A percentile compares a stretch with the other conserved stretches of the same genome.
phyloP scores from a whole-genome alignment of 2,113 vertebrate genomes.

The Sula dactylatra region DNA sequence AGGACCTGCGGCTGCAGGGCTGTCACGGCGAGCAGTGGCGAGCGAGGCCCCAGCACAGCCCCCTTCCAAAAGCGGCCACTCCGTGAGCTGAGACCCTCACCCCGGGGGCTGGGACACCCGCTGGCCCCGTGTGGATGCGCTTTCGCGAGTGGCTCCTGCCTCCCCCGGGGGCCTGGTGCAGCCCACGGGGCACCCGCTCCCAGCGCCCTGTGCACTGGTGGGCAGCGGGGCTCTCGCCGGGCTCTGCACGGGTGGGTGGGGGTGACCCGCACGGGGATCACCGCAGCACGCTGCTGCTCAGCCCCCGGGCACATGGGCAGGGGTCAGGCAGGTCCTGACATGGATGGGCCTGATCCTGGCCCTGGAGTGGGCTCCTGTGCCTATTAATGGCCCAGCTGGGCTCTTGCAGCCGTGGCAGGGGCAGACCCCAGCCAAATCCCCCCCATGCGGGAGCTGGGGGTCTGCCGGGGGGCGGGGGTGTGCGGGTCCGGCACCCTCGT shows the following conservation, averaged over 20 bases:
- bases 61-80: neutral
- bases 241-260: neutral
- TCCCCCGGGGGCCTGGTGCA: neutral
- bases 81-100: neutral
- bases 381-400: neutral
- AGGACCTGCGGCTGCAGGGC: neutral
- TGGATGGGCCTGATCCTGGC: neutral
- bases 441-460: neutral
- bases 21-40: neutral
- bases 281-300: neutral
- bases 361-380: neutral
- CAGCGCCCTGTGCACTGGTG: neutral
- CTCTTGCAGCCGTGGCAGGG: neutral
- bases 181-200: neutral
- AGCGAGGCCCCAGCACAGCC: neutral
- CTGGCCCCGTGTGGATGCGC: neutral
- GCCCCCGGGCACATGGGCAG: neutral
- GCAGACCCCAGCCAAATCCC: neutral
- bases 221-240: neutral
- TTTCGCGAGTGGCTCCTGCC: neutral
- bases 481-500: neutral
- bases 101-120: neutral
- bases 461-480: neutral
- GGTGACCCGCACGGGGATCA: neutral
- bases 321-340: neutral